Base-by-base conservation (phyloP, 2,113 vertebrate genomes). In the Elephantulus edwardii region DNA sequence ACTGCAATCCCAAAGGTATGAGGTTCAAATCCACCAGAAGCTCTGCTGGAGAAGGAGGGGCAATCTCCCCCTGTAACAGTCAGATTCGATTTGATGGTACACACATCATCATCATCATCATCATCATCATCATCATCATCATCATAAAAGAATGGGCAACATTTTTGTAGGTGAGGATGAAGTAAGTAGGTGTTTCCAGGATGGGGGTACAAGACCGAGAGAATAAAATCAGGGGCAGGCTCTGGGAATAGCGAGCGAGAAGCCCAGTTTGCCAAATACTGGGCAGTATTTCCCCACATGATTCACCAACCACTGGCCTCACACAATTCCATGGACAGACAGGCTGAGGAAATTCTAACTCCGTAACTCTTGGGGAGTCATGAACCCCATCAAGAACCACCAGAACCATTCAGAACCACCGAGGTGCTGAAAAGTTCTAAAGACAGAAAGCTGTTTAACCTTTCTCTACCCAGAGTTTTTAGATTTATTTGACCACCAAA, bases 401-500 rank as follows among this genome's bases (percentile, higher is more conserved):
- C n/a, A n/a, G n/a, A n/a, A n/a, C n/a, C n/a, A n/a, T n/a, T n/a
- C n/a, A n/a, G n/a, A n/a, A n/a, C n/a, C 1, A 16, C 7, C 17
- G n/a, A 48, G 82, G 17, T 8, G 14, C 30, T 3, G 58, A 70
- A 40, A 79, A 46, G 19, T 5, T 44, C 46, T 11, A n/a, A 24
- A n/a, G n/a, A n/a, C n/a, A n/a, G 8, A 46, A 16, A n/a, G 35
- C 54, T 26, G 17, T 24, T 80, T 40, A 58, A 54, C 26, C 30
- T 80, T 33, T 72, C 11, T 40, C 58, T n/a, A 44, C 24, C 26
- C 4, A 44, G 70, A n/a, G 58, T 52, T 68, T 40, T 48, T n/a
- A 60, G 64, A 70, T 89, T 62, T 86, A 70, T 70, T 6, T 54
- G 72, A 75, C 72, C 77, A 58, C 66, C 50, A 68, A 19, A 83